These are phyloP conservation scores for Pachyrhynchus sulphureomaculatus DNA, from an alignment of 1,140 invertebrate genomes.

Conservation along the genomic window DNA sequence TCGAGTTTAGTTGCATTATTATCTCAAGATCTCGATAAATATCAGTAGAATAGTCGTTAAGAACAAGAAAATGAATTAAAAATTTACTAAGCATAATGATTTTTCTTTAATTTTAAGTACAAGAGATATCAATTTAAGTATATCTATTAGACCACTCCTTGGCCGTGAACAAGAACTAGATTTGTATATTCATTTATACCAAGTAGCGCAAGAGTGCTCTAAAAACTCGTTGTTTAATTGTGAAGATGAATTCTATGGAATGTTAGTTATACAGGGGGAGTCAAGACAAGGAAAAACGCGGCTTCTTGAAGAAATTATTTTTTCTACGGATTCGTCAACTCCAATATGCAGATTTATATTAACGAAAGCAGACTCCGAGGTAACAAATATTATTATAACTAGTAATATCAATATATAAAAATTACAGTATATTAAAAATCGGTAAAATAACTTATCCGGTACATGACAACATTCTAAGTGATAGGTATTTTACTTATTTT, in stretches of 20 bases:
- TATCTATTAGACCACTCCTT: slow-evolving; percentile 43
- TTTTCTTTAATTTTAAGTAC: slow-evolving; percentile 15
- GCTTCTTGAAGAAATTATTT: slow-evolving; percentile 58
- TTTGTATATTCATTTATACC: slow-evolving; percentile 43
- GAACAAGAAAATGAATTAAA: no score
- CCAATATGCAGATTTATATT: slow-evolving; percentile 42
- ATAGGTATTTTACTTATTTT: no score
- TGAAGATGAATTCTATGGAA: slow-evolving; percentile 15
- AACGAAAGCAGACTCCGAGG: slow-evolving; percentile 39
- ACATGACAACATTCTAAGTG: no score
- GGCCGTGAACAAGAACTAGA: slow-evolving; percentile 50
- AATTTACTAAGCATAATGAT: no score
- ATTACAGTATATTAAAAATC: no score
- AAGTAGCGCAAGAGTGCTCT: slow-evolving; percentile 40
- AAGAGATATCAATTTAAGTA: slow-evolving; percentile 4
- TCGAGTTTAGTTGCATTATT: no score
- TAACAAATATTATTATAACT: slow-evolving; percentile 28
- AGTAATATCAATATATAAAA: no score
- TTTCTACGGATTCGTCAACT: slow-evolving; percentile 50
- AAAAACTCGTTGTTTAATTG: neutral
- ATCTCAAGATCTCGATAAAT: no score
- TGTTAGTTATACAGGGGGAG: slow-evolving; percentile 54
- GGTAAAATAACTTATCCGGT: no score
- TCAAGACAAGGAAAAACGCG: slow-evolving; percentile 60
- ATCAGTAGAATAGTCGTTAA: no score